These are phyloP conservation scores for Eurytoma adleriae DNA, from an alignment of 2,888 invertebrate species.

Conservation along the genomic window DNA sequence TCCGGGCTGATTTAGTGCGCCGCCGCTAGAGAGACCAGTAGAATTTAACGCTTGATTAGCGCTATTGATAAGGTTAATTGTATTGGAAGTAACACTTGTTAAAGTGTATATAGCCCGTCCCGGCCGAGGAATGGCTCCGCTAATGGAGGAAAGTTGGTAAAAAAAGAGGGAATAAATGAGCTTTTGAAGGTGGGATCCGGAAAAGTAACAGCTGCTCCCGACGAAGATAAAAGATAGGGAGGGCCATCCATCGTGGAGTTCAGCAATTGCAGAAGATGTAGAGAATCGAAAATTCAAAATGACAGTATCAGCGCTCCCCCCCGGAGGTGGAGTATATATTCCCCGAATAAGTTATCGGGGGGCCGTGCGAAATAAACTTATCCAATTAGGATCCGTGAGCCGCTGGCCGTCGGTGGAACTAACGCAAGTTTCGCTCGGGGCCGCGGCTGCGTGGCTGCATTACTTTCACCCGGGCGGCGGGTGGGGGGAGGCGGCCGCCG, in stretches of 20 bases:
- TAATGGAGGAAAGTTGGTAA: constrained; percentile 10
- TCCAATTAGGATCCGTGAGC: constrained; percentile 13
- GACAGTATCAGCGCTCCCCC: constrained; percentile 14
- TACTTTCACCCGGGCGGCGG: constrained; percentile 28
- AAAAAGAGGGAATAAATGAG: constrained; percentile 23
- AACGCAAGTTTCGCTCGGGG: neutral
- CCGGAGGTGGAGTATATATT: neutral
- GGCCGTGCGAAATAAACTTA: constrained; percentile 24
- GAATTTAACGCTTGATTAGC: constrained; percentile 41
- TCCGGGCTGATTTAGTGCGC: constrained; percentile 25
- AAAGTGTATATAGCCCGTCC: neutral
- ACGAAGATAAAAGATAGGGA: constrained; percentile 20
- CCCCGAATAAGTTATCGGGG: constrained; percentile 5
- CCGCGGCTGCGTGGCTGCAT: constrained; percentile 12
- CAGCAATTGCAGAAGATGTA: neutral
- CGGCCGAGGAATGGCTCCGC: neutral
- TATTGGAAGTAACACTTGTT: neutral
- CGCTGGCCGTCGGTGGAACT: neutral
- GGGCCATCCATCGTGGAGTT: constrained; percentile 20
- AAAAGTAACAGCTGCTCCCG: constrained; percentile 19
- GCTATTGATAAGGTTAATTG: constrained; percentile 15
- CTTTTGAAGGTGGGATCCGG: constrained; percentile 20
- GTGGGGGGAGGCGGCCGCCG: neutral
- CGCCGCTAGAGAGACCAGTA: constrained; percentile 14
- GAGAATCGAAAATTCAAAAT: constrained; percentile 12